Base-by-base conservation (phyloP, 1,140 invertebrate genomes). In the Apis dorsata region DNA sequence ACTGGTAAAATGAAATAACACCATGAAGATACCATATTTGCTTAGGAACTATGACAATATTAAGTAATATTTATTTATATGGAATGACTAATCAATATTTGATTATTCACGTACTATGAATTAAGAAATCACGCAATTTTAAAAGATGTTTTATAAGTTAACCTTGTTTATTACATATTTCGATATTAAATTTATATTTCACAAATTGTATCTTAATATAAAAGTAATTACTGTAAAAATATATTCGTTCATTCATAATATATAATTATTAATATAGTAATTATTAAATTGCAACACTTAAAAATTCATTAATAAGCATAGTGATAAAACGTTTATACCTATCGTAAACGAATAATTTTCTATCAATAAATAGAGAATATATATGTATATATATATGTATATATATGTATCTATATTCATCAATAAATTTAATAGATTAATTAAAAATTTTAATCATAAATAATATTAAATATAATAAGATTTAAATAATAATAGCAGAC, bases 1-100 rank as follows among this genome's bases (percentile, higher is more conserved):
- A 94, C 85, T 24, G 94, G 92, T 3, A 93, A 80, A 60, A 94
- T 79, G 15, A 94, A 86, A 51, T 93, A 93, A 81, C 90, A 92
- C 75, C 93, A 88, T 10, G 91, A 88, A 10, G 91, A 89, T 79
- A 93, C 89, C 91, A 94, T 94, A 17, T 73, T 86, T 84, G 70
- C 44, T 13, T 8, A 62, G 21, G 10, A 70, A 55, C 34, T 62
- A 69, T 44, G 1, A 21, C 59, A 71, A 9, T 62, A 82, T 77
- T 62, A 62, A 77, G 62, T 1, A 51, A 75, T 13, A 77, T 53
- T 4, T 24, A 49, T 68, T 79, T 55, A 15, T 21, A 49, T 21
- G 57, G 17, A 19, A 78, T 78, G 51, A 79, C 53, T 69, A 12
- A 15, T 8, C 28, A 28, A 51, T 69, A 76, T 69, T 28, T 15